Evolutionary conservation across 2,888 invertebrate genomes (phyloP).

Genomic region (Acronicta alni): DNA sequence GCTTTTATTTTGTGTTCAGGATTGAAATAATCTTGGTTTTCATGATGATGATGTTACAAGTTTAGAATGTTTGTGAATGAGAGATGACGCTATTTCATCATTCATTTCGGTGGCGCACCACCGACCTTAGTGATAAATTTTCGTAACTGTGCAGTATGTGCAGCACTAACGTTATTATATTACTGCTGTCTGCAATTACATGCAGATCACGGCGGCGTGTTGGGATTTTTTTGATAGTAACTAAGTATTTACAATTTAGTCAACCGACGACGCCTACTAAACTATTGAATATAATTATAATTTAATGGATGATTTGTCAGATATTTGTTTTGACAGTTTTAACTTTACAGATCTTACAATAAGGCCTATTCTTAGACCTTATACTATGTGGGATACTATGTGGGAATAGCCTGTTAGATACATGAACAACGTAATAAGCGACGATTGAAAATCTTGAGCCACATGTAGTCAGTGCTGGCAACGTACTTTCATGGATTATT

Average conservation of each 20-base stretch:
- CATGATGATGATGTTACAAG: conserved; percentile 8
- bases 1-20: too few relatives aligned
- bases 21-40: not conserved
- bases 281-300: too few relatives aligned
- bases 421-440: conserved; percentile 6
- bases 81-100: conserved; percentile 14
- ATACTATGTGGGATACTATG: too few relatives aligned
- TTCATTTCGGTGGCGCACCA: conserved; percentile 26
- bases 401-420: not conserved
- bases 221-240: conserved; percentile 8
- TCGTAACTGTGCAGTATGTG: conserved; percentile 7
- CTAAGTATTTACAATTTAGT: too few relatives aligned
- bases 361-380: too few relatives aligned
- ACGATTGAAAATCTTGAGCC: conserved; percentile 6
- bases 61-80: conserved; percentile 13
- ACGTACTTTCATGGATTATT: conserved; percentile 7
- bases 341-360: too few relatives aligned
- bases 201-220: conserved; percentile 3
- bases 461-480: not conserved
- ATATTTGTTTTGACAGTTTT: too few relatives aligned
- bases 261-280: too few relatives aligned
- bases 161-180: conserved; percentile 13
- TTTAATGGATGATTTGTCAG: too few relatives aligned
- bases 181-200: conserved; percentile 6
- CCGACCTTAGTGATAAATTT: conserved; percentile 12